These are phyloP conservation scores for Athripsodes cinereus DNA, from an alignment of 2,888 invertebrate species.

Conservation along the genomic window DNA sequence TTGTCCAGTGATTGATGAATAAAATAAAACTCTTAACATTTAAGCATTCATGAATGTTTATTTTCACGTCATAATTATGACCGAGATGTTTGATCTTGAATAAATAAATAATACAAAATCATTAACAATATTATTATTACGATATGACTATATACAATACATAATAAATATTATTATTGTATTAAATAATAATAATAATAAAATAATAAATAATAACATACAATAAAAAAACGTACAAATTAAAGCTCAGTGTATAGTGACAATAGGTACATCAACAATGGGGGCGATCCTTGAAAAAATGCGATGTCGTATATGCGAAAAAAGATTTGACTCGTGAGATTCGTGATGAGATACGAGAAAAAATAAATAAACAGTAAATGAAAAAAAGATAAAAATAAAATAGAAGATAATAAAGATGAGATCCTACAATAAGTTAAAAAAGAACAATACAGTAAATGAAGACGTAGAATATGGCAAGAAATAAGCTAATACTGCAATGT, in stretches of 20 bases:
- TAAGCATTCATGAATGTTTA: constrained; percentile 12
- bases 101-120: constrained; percentile 6
- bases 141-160: constrained; percentile 25
- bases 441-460: not conserved
- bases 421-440: not conserved
- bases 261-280: constrained; percentile 1
- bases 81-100: constrained; percentile 4
- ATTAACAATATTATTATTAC: constrained; percentile 10
- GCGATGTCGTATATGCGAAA: constrained; percentile 10
- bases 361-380: not conserved
- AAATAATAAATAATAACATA: constrained; percentile 16
- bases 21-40: not conserved
- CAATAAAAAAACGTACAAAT: constrained; percentile 15
- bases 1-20: no score
- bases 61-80: constrained; percentile 11
- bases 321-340: constrained; percentile 22
- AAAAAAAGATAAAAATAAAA: not conserved
- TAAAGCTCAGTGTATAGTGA: constrained; percentile 18
- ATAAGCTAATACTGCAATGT: not conserved
- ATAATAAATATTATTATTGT: constrained; percentile 25
- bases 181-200: constrained; percentile 17
- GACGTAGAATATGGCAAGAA: not conserved
- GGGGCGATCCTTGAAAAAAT: constrained; percentile 10
- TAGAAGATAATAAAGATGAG: not conserved
- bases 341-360: constrained; percentile 2